Conservation (phyloP, 2,888 invertebrate genomes). For the Nymphalis polychloros region DNA sequence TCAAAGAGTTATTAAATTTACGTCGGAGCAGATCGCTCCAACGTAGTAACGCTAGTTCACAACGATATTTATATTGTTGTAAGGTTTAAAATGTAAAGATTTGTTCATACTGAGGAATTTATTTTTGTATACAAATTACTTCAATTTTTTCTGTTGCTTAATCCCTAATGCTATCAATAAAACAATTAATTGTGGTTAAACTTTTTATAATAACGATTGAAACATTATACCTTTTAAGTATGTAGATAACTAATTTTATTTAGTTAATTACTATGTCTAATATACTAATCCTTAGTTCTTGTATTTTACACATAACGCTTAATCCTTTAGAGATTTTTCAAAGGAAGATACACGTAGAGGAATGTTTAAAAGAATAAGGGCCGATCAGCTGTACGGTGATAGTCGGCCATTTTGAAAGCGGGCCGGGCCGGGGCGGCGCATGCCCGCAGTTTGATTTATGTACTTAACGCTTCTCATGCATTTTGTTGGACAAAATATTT, state of each 20-base stretch:
- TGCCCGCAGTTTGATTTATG: slow-evolving; percentile 68
- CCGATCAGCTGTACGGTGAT: slow-evolving; percentile 61
- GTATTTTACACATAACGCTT: background rate
- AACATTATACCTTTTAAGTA: too few relatives aligned
- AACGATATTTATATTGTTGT: background rate
- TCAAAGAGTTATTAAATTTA: slow-evolving; percentile 75
- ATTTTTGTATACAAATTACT: slow-evolving; percentile 50
- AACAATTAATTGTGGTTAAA: too few relatives aligned
- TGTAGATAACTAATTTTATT: too few relatives aligned
- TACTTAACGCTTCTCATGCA: slow-evolving; percentile 53
- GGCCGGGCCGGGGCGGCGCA: slow-evolving; percentile 60
- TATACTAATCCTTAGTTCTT: too few relatives aligned
- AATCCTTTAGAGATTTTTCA: background rate
- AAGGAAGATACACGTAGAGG: background rate
- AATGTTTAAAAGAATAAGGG: slow-evolving; percentile 44
- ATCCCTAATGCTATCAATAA: background rate
- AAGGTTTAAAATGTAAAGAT: slow-evolving; percentile 5
- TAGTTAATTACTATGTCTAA: too few relatives aligned
- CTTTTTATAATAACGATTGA: too few relatives aligned
- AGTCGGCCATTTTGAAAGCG: slow-evolving; percentile 72
- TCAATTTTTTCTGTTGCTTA: background rate
- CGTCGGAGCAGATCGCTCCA: slow-evolving; percentile 38
- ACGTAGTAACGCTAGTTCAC: slow-evolving; percentile 9
- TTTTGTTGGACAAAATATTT: slow-evolving; percentile 44
- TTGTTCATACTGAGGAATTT: background rate